Evolutionary conservation across 2,888 invertebrate species (phyloP).

Genomic region (Branchipolynoe longqiensis): DNA sequence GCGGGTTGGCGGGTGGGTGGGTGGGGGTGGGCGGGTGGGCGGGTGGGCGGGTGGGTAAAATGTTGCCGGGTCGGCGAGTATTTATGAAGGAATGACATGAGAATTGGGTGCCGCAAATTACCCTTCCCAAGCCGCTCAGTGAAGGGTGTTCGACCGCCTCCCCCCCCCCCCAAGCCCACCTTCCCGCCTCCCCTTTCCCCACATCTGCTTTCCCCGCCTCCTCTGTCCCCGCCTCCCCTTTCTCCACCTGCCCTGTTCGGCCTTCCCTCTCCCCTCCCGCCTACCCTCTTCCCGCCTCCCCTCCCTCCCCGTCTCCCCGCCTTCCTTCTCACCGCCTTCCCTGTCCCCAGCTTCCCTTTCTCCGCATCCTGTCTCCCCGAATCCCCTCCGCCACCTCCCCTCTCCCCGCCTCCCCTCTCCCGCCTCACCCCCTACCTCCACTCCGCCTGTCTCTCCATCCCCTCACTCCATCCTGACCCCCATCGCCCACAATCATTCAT

Average conservation of each 20-base stretch:
- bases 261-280: constrained; percentile 10
- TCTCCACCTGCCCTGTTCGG: too few relatives aligned
- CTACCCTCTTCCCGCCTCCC: not conserved
- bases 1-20: too few relatives aligned
- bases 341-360: too few relatives aligned
- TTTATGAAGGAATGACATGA: constrained; percentile 53
- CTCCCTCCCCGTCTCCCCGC: constrained; percentile 5
- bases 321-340: too few relatives aligned
- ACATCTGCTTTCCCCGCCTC: not conserved
- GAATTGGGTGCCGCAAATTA: constrained; percentile 53
- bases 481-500: too few relatives aligned
- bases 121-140: constrained; percentile 26
- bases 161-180: constrained; percentile 41
- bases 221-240: not conserved
- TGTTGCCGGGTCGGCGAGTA: constrained; percentile 33
- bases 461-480: too few relatives aligned
- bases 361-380: too few relatives aligned
- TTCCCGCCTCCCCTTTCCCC: constrained; percentile 51
- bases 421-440: too few relatives aligned
- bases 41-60: constrained; percentile 31
- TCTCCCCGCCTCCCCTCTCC: too few relatives aligned
- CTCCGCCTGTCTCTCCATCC: too few relatives aligned
- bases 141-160: constrained; percentile 19
- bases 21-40: too few relatives aligned
- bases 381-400: too few relatives aligned